Evolutionary conservation across 2,113 vertebrate genomes (phyloP), one percentile per base, ranked within the genome.

Genomic region (Callopanchax toddi): DNA sequence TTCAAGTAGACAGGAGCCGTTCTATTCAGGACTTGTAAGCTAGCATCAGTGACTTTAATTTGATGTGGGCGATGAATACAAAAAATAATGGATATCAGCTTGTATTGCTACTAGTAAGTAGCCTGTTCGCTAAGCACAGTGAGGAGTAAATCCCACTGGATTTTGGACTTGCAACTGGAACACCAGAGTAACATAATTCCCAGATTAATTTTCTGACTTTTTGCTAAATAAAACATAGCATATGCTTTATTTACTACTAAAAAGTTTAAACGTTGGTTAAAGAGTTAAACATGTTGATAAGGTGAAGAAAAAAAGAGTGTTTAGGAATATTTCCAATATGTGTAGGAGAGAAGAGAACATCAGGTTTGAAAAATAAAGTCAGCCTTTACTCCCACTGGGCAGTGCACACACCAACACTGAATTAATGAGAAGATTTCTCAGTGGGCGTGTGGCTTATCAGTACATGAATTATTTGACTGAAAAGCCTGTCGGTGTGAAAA

Each of bases 281-380:
- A 60, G 43, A 37, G 21, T 39, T 32, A 71, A 62, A 20, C 29
- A 49, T 7, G 36, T 12, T 32, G 26, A 46, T 20, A 37, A 60
- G 56, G 46, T 56, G 21, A 44, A 59, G n/a, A 10, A 17, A 44
- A 63, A 74, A 42, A 68, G 11, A 69, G 59, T 60, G 43, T 58
- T 67, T n/a, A n/a, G n/a, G n/a, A n/a, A 50, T 1, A 3, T 36
- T 48, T 68, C 65, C 72, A 74, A 40, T 16, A 11, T 43, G 68
- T 74, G 72, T 74, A 51, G 66, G 73, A 71, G 67, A 43, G 40
- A 25, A 73, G 53, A 58, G 65, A 74, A 68, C n/a, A n/a, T n/a
- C n/a, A n/a, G n/a, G n/a, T n/a, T n/a, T n/a, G n/a, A n/a, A n/a
- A n/a, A n/a, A n/a, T n/a, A n/a, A n/a, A n/a, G n/a, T 67, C 57